Percentiles rank a stretch among this genome's conserved stretches.
These are phyloP conservation scores for Elegia similella DNA, from an alignment of 2,888 invertebrate genomes.

Conservation along the genomic window DNA sequence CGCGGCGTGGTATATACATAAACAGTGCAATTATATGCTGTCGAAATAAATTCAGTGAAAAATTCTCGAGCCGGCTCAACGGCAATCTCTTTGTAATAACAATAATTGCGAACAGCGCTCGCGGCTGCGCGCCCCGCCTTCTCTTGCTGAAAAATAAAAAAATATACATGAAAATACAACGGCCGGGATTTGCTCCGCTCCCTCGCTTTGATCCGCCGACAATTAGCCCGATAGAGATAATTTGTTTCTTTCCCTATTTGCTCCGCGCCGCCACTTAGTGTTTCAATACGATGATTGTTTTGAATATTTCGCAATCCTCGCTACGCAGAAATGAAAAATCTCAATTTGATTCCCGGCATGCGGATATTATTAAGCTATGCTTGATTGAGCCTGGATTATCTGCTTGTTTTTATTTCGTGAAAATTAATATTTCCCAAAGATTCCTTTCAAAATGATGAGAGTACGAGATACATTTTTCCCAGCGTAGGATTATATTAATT, in stretches of 20 bases:
- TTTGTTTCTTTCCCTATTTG: slow-evolving; percentile 66
- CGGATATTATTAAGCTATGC: slow-evolving; percentile 41
- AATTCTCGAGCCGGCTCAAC: slow-evolving; percentile 67
- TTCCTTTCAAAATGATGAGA: slow-evolving; percentile 4
- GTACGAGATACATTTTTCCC: not conserved
- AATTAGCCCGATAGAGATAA: slow-evolving; percentile 75
- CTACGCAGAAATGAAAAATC: slow-evolving; percentile 46
- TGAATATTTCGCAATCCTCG: slow-evolving; percentile 45
- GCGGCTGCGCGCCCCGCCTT: slow-evolving; percentile 47
- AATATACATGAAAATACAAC: slow-evolving; percentile 50
- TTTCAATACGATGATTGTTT: slow-evolving; percentile 68
- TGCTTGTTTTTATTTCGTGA: not conserved
- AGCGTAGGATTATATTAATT: slow-evolving; percentile 9
- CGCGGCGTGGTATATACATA: slow-evolving; percentile 21
- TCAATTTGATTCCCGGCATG: slow-evolving; percentile 38
- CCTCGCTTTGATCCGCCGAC: slow-evolving; percentile 69
- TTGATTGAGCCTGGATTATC: slow-evolving; percentile 20
- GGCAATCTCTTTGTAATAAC: slow-evolving; percentile 78
- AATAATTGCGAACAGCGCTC: slow-evolving; percentile 76
- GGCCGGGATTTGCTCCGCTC: slow-evolving; percentile 63
- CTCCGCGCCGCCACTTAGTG: slow-evolving; percentile 52
- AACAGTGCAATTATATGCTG: slow-evolving; percentile 52
- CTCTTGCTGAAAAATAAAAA: slow-evolving; percentile 48
- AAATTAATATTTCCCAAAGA: slow-evolving; percentile 3
- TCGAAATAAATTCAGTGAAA: slow-evolving; percentile 61